These are phyloP conservation scores for Acestrorhynchus altus DNA, from an alignment of 2,797 vertebrate species.

Conservation along the genomic window DNA sequence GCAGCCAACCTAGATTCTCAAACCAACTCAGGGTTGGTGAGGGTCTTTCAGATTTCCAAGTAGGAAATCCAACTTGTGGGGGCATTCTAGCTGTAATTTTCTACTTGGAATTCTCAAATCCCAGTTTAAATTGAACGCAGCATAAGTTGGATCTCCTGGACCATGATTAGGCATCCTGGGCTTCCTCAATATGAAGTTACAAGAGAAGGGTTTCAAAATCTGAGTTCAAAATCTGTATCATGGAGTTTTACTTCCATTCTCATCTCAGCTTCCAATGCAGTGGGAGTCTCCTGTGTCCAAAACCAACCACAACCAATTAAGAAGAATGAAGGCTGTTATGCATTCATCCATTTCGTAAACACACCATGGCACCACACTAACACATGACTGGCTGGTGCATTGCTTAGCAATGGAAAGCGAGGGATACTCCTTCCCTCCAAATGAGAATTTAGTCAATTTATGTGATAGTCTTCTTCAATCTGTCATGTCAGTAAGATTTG, in stretches of 20 bases:
- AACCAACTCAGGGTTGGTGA: too few species aligned
- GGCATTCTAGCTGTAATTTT: too few species aligned
- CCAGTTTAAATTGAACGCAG: too few species aligned
- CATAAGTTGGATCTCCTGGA: too few species aligned
- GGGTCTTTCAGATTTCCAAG: too few species aligned
- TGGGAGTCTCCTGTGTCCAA: not conserved
- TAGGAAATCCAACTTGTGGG: too few species aligned
- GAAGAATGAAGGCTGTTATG: not conserved
- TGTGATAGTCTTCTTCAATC: not conserved
- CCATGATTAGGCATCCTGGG: too few species aligned
- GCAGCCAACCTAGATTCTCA: too few species aligned
- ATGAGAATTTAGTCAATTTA: constrained; percentile 33
- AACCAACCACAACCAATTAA: not conserved
- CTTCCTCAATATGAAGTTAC: not conserved
- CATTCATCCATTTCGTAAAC: not conserved
- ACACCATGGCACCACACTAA: constrained; percentile 5
- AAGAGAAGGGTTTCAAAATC: not conserved
- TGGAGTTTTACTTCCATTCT: not conserved
- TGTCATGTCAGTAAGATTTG: not conserved
- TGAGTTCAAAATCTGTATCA: too few species aligned
- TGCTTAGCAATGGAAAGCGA: constrained; percentile 22
- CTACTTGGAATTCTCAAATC: too few species aligned
- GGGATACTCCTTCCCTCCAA: constrained; percentile 2
- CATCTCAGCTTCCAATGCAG: too few species aligned
- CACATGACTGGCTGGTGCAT: not conserved